These are phyloP conservation scores for Drosophila dunni DNA, from an alignment of 1,140 invertebrate genomes.

Conservation along the genomic window DNA sequence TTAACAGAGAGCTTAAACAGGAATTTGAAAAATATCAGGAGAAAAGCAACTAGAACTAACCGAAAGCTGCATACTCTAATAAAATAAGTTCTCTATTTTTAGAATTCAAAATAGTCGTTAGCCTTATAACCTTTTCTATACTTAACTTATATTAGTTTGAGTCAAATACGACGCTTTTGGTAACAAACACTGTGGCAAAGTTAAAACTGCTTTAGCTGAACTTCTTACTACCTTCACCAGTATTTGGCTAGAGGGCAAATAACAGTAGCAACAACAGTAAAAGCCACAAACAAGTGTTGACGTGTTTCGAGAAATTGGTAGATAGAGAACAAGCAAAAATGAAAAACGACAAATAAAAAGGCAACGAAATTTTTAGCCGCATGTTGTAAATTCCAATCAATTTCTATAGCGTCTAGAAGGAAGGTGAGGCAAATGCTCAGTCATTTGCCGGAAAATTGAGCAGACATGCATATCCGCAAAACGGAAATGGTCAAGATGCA, in stretches of 20 bases:
- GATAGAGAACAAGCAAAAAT: constrained; percentile 15
- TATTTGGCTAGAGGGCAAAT: constrained; percentile 27
- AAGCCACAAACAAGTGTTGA: constrained; percentile 72
- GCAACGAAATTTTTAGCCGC: constrained; percentile 56
- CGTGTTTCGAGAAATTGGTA: constrained; percentile 34
- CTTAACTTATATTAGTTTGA: not conserved
- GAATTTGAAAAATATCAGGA: constrained; percentile 23
- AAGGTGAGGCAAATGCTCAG: constrained; percentile 44
- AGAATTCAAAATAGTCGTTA: no score
- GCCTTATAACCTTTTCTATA: not conserved
- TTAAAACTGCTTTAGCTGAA: not conserved
- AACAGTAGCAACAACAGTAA: constrained; percentile 28
- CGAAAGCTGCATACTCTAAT: constrained; percentile 11
- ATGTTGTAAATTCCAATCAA: constrained; percentile 81
- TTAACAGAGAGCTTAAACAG: constrained; percentile 29
- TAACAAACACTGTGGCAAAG: not conserved
- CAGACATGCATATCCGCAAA: constrained; percentile 74
- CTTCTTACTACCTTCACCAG: not conserved
- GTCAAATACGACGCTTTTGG: not conserved
- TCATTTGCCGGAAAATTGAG: constrained; percentile 83
- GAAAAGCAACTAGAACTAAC: not conserved
- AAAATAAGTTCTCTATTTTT: not conserved
- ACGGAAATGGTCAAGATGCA: constrained; percentile 81
- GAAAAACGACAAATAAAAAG: constrained; percentile 8
- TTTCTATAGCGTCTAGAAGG: constrained; percentile 59